Base-by-base conservation (phyloP, 1,140 invertebrate species). In the Diploscapter pachys region DNA sequence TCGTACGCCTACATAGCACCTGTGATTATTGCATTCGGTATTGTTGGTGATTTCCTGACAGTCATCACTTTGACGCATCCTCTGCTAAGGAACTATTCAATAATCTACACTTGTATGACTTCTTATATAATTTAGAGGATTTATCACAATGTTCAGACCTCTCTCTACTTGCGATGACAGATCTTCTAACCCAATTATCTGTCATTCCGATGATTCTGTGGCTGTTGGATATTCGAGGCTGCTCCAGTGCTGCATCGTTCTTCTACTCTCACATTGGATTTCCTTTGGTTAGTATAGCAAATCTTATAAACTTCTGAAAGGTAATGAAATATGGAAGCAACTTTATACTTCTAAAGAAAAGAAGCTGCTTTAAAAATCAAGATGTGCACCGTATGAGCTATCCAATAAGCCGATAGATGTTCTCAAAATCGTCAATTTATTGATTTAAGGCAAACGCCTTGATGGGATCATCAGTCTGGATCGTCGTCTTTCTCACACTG, bases 241-340 rank as follows among this genome's bases (percentile, higher is more conserved):
- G 83, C 64, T 86, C 83, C 6, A 54, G 66, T 53, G 57, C 76
- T 4, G 79, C 81, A 51, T 81, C 83, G 9, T 83, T 85, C 70
- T 85, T 83, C 72, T 85, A 85, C 63, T 84, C 83, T 9, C 83
- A 85, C 74, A 79, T 85, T 57, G 83, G 83, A 48, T 85, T 85
- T 69, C 83, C 83, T 55, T 62, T 85, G 73, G 81, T 82, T 57
- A 77, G 79, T 31, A 31, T 31, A 31, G 31, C 31, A 31, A 31
- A 31, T 31, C 31, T 31, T 31, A 31, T 31, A 31, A 31, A 31
- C 31, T 31, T 31, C 31, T 31, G 31, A 31, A 31, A 31, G 31
- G 31, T 31, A 31, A 31, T 31, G 31, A 31, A 31, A 31, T 31
- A 31, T 31, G 31, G 31, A 31, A 31, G 31, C 31, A 31, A 31